phyloP scores from a whole-genome alignment of 2,113 vertebrate species.

The Myrmecophaga tridactyla region DNA sequence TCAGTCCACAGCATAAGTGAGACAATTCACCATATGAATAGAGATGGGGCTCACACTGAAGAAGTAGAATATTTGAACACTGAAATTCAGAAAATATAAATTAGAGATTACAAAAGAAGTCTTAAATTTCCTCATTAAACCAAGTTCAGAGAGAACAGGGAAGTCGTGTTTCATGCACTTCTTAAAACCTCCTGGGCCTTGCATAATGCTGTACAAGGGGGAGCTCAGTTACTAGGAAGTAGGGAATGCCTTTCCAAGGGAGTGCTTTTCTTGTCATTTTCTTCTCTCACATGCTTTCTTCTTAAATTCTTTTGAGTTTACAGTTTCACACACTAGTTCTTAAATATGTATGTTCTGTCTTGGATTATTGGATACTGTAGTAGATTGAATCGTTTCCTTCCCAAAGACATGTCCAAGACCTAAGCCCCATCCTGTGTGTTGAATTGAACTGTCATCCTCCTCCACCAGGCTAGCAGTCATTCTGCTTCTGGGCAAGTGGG shows the following conservation, averaged over 20 bases:
- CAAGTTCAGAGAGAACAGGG: not conserved
- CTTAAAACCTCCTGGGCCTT: not conserved
- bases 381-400: too few species aligned
- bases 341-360: not conserved
- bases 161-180: not conserved
- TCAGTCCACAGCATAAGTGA: not conserved
- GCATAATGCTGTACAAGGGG: not conserved
- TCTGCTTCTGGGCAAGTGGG: not conserved
- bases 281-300: not conserved
- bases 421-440: not conserved
- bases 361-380: not conserved
- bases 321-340: not conserved
- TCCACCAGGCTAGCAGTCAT: not conserved
- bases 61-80: not conserved
- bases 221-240: not conserved
- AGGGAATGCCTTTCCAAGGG: rapidly evolving
- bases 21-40: not conserved
- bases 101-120: not conserved
- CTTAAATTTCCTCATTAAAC: not conserved
- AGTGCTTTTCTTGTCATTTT: not conserved
- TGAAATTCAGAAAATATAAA: constrained; percentile 35
- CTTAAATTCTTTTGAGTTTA: not conserved
- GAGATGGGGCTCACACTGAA: not conserved
- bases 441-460: not conserved
- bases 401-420: too few species aligned